phyloP scores from a whole-genome alignment of 2,888 invertebrate genomes.

The Autographa gamma region DNA sequence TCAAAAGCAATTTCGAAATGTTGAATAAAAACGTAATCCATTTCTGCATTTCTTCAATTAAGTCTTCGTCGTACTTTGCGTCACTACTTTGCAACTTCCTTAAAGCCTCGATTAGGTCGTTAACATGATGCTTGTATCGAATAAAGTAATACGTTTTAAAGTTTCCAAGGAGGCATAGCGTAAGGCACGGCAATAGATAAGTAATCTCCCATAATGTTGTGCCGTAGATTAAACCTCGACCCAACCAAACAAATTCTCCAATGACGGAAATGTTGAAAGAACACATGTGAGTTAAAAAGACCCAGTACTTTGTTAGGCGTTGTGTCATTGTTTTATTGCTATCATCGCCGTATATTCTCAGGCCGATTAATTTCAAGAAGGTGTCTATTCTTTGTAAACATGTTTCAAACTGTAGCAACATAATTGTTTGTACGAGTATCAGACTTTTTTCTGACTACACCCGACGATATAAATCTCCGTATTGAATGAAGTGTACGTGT shows the following conservation, averaged over 20 bases:
- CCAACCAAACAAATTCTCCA: constrained; percentile 59
- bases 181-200: constrained; percentile 64
- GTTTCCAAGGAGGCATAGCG: constrained; percentile 61
- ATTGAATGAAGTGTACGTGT: neutral
- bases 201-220: constrained; percentile 62
- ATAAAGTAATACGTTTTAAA: constrained; percentile 64
- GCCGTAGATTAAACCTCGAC: constrained; percentile 42
- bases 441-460: constrained; percentile 1
- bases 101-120: constrained; percentile 58
- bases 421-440: constrained; percentile 11
- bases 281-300: constrained; percentile 54
- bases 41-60: constrained; percentile 37
- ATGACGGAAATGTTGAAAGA: constrained; percentile 45
- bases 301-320: constrained; percentile 56
- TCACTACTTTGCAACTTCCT: constrained; percentile 43
- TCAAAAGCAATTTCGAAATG: constrained; percentile 48
- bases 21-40: constrained; percentile 51
- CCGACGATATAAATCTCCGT: neutral
- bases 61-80: constrained; percentile 17
- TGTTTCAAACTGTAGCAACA: constrained; percentile 56
- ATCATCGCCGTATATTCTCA: constrained; percentile 58
- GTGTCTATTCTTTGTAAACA: constrained; percentile 55
- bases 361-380: constrained; percentile 55
- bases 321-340: constrained; percentile 44
- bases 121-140: constrained; percentile 55